A percentile compares a stretch with the other conserved stretches of the same genome.
Evolutionary conservation across 2,888 invertebrate genomes (phyloP).

Genomic region (Trichacis sp.): DNA sequence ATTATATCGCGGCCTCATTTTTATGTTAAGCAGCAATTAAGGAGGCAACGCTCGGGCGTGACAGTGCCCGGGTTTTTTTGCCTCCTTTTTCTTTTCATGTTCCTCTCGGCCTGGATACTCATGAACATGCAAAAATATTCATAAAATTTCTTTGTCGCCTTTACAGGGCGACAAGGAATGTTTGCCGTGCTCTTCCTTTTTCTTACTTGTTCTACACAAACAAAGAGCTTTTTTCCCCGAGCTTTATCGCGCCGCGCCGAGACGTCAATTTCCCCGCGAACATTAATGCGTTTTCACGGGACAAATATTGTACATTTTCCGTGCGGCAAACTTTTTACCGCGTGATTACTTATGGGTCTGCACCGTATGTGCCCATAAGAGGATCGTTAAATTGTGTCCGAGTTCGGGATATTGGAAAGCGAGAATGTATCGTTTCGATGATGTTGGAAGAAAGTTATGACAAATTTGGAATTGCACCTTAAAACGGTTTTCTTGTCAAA

Average conservation of each 20-base stretch:
- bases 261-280: background rate
- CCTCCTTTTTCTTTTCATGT: no score
- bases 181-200: constrained; percentile 25
- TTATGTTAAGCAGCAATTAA: constrained; percentile 35
- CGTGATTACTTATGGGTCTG: no score
- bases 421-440: no score
- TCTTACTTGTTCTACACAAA: constrained; percentile 22
- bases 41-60: constrained; percentile 17
- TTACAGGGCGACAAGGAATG: constrained; percentile 32
- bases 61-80: constrained; percentile 32
- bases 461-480: no score
- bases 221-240: constrained; percentile 22
- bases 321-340: no score
- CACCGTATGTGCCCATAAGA: no score
- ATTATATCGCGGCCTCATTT: constrained; percentile 24
- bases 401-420: no score
- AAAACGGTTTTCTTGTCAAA: no score
- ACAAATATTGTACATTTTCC: background rate
- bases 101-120: constrained; percentile 31
- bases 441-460: no score
- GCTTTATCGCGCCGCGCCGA: background rate
- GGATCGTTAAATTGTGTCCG: no score
- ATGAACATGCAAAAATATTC: constrained; percentile 43
- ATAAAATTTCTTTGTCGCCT: constrained; percentile 40
- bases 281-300: background rate